These are phyloP conservation scores for Chloroceryle inda DNA, from an alignment of 2,797 vertebrate species.

Conservation along the genomic window DNA sequence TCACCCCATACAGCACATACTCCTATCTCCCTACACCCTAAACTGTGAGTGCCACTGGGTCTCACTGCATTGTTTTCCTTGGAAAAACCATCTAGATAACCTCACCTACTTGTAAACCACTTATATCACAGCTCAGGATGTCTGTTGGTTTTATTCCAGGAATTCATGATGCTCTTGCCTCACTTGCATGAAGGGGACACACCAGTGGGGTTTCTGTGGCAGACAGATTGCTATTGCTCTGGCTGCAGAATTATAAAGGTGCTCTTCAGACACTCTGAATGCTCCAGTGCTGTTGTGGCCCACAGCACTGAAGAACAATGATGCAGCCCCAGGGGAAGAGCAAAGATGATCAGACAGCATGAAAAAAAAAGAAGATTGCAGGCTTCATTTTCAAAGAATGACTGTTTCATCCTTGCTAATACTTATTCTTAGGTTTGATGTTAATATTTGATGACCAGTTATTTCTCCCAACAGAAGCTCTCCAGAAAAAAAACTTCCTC, in stretches of 20 bases:
- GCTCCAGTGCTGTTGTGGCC: neutral
- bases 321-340: neutral
- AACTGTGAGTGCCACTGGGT: fast-evolving
- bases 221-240: neutral
- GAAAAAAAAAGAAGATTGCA: neutral
- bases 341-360: neutral
- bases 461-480: neutral
- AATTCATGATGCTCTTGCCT: neutral
- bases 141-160: neutral
- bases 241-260: neutral
- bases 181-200: neutral
- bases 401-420: neutral
- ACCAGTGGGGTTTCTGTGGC: neutral
- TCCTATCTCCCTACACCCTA: neutral
- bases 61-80: neutral
- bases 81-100: neutral
- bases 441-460: neutral
- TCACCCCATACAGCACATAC: no score
- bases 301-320: neutral
- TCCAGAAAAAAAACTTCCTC: neutral
- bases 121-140: no score
- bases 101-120: neutral
- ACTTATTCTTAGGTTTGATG: neutral
- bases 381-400: neutral
- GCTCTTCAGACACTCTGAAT: neutral